Base-by-base conservation (phyloP, 1,140 invertebrate genomes). In the Aphaenogaster rudis region DNA sequence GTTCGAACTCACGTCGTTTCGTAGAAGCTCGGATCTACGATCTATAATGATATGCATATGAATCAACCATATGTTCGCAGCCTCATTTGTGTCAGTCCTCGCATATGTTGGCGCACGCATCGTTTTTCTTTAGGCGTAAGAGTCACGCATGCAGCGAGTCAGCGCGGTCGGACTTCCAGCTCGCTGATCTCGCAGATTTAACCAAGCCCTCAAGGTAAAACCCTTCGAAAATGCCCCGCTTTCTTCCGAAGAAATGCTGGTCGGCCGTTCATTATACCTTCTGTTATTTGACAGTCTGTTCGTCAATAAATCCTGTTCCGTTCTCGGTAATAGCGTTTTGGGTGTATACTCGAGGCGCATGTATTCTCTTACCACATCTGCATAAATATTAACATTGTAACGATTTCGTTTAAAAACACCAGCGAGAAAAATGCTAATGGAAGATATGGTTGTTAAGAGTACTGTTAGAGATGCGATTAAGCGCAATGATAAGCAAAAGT, bases 1-100 rank as follows among this genome's bases (percentile, higher is more conserved):
- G 57, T 76, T 50, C 54, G 45, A 74, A 50, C 42, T 61, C 54
- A 33, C 69, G 54, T 74, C 69, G 59, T 54, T 74, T 82, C 67
- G 80, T 74, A 81, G 69, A 82, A 59, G 54, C 67, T 84, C 69
- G 21, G 69, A 84, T 84, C 80, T 76, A 76, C 80, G 69, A 84
- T 84, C 80, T 84, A 76, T 84, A 84, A 84, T 84, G 69, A 84
- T 84, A 84, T 76, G 80, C 69, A 57, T 76, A 76, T 84, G 80
- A 84, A 84, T 84, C 80, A 84, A 76, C 80, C 80, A 84, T 84
- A 84, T 84, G 80, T 84, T 84, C 80, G 80, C 69, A 50, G 80
- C 54, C 80, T 84, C 69, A 84, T 84, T 84, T 84, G 69, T 84
- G 80, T 84, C 80, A 84, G 80, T 76, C 54, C 52, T 39, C 69